Evolutionary conservation across 2,888 invertebrate genomes (phyloP), one percentile per base, ranked within the genome.

Genomic region (Oxystoma pomonae): DNA sequence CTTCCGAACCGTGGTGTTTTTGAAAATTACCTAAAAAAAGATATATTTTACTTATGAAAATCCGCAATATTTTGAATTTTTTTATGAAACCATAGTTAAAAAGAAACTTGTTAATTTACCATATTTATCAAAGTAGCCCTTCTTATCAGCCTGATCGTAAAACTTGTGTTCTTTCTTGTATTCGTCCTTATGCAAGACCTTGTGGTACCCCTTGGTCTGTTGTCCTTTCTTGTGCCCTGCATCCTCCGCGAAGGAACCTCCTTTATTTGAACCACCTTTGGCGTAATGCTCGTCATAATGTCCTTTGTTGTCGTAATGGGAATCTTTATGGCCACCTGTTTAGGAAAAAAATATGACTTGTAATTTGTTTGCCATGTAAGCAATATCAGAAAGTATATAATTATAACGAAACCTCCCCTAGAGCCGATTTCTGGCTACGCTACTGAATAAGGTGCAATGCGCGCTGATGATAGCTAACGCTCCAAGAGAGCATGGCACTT

Each of bases 101-200:
- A n/a, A n/a, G n/a, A n/a, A n/a, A n/a, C n/a, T n/a, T n/a, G n/a
- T n/a, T n/a, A n/a, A n/a, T n/a, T n/a, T n/a, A 19, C 58, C 68
- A 74, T 88, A 84, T 73, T 88, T 88, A 65, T 86, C 84, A 74
- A 84, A 87, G 74, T 87, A 84, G 0, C 89, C 90, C 58, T 83
- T 85, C 59, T 86, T 84, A 74, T 90, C 86, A 20, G 86, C 85
- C 58, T 88, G 88, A 72, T 90, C 90, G 75, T 90, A 90, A 80
- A 90, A 90, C 71, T 87, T 86, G 70, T 89, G 89, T 73, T 90
- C 88, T 74, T 90, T 90, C 77, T 90, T 89, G 82, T 85, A 90
- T 77, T 91, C 91, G 74, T 91, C 88, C 81, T 90, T 90, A 78
- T 86, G 85, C 78, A 87, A 89, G 1, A 89, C 86, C 72, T 72